Percentiles rank a stretch among this genome's conserved stretches.
Evolutionary conservation across 2,113 vertebrate species (phyloP).

Genomic region (Ictalurus punctatus): DNA sequence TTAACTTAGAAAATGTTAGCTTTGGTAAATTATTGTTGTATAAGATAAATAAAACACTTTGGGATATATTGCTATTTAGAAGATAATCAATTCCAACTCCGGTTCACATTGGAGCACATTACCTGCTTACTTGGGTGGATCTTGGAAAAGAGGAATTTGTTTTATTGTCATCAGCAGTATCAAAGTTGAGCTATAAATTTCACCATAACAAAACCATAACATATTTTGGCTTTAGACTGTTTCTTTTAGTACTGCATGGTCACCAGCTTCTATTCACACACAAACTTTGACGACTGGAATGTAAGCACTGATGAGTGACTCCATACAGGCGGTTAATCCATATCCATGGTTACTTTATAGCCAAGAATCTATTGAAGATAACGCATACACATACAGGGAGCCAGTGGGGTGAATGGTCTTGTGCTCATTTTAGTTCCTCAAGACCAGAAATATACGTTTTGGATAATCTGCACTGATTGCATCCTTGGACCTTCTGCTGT

Average conservation of each 20-base stretch:
- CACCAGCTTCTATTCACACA: not conserved
- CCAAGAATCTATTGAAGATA: not conserved
- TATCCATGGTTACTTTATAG: not conserved
- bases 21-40: not conserved
- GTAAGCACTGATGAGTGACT: not conserved
- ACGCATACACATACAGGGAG: not conserved
- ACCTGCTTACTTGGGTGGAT: not conserved
- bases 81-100: not conserved
- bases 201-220: not conserved
- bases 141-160: not conserved
- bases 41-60: not conserved
- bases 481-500: not conserved
- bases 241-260: not conserved
- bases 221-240: not conserved
- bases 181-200: not conserved
- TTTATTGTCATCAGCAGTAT: not conserved
- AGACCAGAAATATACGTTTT: conserved; percentile 4
- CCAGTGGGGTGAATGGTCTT: not conserved
- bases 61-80: not conserved
- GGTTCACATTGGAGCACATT: not conserved
- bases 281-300: not conserved
- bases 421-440: not conserved
- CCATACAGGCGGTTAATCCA: not conserved
- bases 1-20: not conserved
- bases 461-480: not conserved